phyloP scores from a whole-genome alignment of 2,797 vertebrate genomes.

The Acanthurus lineatus region DNA sequence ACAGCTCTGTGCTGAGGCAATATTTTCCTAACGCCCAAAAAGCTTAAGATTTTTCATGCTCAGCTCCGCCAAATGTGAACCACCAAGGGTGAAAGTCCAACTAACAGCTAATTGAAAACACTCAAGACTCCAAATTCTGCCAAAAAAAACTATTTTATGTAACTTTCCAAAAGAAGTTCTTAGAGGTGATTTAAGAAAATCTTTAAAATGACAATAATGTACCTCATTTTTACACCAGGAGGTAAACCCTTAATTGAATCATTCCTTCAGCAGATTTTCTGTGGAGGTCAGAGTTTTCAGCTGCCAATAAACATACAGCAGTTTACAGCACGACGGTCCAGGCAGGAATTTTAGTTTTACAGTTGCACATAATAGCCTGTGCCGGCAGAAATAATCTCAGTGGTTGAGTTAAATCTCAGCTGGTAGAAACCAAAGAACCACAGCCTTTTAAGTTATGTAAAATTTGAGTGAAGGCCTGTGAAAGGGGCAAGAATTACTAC shows the following conservation, averaged over 20 bases:
- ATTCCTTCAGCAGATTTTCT: background rate
- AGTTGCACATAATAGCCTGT: background rate
- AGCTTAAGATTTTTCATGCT: constrained; percentile 42
- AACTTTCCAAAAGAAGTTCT: constrained; percentile 12
- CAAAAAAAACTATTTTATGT: constrained; percentile 6
- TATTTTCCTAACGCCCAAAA: constrained; percentile 43
- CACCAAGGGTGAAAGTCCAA: constrained; percentile 44
- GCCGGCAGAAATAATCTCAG: constrained; percentile 37
- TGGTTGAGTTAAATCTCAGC: constrained; percentile 23
- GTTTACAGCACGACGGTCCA: constrained; percentile 20
- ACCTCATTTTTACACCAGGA: constrained; percentile 15
- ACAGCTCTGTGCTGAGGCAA: constrained; percentile 18
- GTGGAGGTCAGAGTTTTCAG: background rate
- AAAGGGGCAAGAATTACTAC: constrained; percentile 6
- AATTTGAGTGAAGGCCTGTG: background rate
- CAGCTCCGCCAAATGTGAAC: constrained; percentile 25
- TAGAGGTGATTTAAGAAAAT: constrained; percentile 31
- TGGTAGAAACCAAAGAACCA: constrained; percentile 8
- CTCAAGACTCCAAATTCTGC: constrained; percentile 23
- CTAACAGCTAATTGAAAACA: constrained; percentile 69
- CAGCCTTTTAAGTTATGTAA: constrained; percentile 15
- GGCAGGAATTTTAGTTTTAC: constrained; percentile 34
- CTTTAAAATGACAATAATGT: constrained; percentile 14
- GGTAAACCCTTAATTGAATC: constrained; percentile 34
- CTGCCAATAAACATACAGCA: constrained; percentile 29